These are phyloP conservation scores for Cryptosula pallasiana DNA, from an alignment of 2,888 invertebrate genomes.

Conservation along the genomic window DNA sequence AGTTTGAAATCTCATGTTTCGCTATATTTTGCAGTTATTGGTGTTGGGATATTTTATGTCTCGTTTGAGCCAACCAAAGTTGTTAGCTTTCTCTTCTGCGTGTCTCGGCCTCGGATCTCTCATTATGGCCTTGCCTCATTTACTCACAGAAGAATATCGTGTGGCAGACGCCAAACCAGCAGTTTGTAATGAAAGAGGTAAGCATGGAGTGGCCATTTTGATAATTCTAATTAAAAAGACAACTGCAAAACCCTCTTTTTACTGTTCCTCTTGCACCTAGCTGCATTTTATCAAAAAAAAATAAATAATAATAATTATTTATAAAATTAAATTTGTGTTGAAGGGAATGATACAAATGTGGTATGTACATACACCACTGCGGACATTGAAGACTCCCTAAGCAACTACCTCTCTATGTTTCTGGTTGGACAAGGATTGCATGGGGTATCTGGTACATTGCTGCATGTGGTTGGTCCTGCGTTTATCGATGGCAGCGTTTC, in stretches of 20 bases:
- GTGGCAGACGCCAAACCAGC: constrained; percentile 31
- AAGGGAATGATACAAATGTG: too few relatives aligned
- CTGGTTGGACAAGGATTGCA: constrained; percentile 75
- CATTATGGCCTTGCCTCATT: constrained; percentile 76
- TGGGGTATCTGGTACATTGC: constrained; percentile 78
- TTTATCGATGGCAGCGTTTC: constrained; percentile 83
- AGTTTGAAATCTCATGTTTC: too few relatives aligned
- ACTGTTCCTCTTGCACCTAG: too few relatives aligned
- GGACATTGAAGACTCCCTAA: constrained; percentile 28
- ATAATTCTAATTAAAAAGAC: too few relatives aligned
- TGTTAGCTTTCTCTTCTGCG: constrained; percentile 32
- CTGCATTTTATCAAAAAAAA: too few relatives aligned
- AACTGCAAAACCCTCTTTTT: too few relatives aligned
- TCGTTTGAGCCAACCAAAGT: constrained; percentile 31
- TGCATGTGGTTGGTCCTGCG: constrained; percentile 81
- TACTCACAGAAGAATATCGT: constrained; percentile 64
- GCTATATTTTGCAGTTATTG: too few relatives aligned
- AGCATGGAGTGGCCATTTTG: too few relatives aligned
- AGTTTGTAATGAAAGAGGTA: too few relatives aligned
- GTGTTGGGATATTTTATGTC: constrained; percentile 34
- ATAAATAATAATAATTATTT: too few relatives aligned
- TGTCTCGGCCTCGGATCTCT: constrained; percentile 50
- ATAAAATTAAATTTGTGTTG: too few relatives aligned
- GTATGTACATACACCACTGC: neutral
- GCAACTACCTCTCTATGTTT: constrained; percentile 60